Percentiles rank a stretch among this genome's conserved stretches.
phyloP scores from a whole-genome alignment of 2,113 vertebrate genomes.

The Varanus salvator region DNA sequence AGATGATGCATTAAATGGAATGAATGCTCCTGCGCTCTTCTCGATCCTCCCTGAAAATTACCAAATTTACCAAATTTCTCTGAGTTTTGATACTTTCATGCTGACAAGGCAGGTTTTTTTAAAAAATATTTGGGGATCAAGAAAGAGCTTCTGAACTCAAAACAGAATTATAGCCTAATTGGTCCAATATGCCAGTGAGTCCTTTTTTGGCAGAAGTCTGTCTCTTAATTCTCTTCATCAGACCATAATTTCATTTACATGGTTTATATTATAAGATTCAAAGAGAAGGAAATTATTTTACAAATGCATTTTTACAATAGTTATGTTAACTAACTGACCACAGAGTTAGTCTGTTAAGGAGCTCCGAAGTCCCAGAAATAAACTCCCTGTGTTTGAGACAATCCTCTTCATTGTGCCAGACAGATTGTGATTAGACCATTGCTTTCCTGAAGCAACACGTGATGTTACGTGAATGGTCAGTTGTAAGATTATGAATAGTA shows the following conservation, averaged over 20 bases:
- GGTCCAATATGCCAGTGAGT: not conserved
- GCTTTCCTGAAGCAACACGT: not conserved
- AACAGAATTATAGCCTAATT: constrained; percentile 12
- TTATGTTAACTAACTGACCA: not conserved
- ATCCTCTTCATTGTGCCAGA: not conserved
- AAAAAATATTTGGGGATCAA: not conserved
- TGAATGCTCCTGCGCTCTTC: not conserved
- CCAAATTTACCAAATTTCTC: not conserved
- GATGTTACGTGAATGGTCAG: not conserved
- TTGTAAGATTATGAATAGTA: not conserved
- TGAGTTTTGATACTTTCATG: not conserved
- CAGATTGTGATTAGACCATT: not conserved
- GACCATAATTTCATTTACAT: not conserved
- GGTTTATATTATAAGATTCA: not conserved
- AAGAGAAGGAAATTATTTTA: constrained; percentile 1
- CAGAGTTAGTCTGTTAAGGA: not conserved
- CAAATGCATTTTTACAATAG: constrained; percentile 16
- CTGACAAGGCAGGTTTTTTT: not conserved
- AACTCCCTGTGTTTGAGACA: not conserved
- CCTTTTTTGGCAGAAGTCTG: not conserved
- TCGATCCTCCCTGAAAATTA: not conserved
- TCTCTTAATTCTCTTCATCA: constrained; percentile 7
- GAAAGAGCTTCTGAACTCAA: constrained; percentile 29
- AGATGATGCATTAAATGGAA: not conserved
- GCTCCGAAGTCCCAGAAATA: not conserved